Base-by-base conservation (phyloP, 23 tunicate species). In the Phallusia fumigata region DNA sequence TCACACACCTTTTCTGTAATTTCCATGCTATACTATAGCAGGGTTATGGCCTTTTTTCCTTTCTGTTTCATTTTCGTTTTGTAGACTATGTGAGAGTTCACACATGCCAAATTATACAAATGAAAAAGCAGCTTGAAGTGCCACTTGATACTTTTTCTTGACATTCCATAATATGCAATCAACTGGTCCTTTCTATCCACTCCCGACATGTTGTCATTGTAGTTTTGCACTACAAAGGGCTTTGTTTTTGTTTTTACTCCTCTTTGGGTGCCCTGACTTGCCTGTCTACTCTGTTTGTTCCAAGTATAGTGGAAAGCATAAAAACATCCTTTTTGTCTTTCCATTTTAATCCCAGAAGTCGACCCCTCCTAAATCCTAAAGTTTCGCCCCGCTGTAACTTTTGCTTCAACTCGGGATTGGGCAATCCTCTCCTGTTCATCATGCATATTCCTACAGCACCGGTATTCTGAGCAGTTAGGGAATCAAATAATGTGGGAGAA, bases 201-300 rank as follows among this genome's bases (percentile, higher is more conserved):
- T 18, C 82, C 82, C 18, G 72, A 47, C 82, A 79, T 79, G 35
- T 79, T 45, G 69, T 79, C 35, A 33, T 79, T 79, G 35, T 79
- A 79, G 72, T 79, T 45, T 33, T 79, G 82, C 16, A 79, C 82
- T n/a, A 79, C 73, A 79, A 50, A 19, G 32, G 82, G 82, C 73
- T 79, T 79, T 16, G 24, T 45, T 24, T 77, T 77, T 18, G 28
- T 12, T 31, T 79, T 79, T 26, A 52, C 58, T 18, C 58, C 58
- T 13, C 58, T 58, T 18, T 18, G 18, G 58, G 58, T 51, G 58
- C 58, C 18, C 58, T 51, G 15, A 51, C 58, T 51, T 13, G 58
- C 18, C n/a, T n/a, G n/a, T n/a, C n/a, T n/a, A n/a, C n/a, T n/a
- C n/a, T n/a, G n/a, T n/a, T n/a, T n/a, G n/a, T n/a, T n/a, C n/a